Conservation (phyloP, 2,113 vertebrate genomes). For the Tragelaphus strepsiceros region DNA sequence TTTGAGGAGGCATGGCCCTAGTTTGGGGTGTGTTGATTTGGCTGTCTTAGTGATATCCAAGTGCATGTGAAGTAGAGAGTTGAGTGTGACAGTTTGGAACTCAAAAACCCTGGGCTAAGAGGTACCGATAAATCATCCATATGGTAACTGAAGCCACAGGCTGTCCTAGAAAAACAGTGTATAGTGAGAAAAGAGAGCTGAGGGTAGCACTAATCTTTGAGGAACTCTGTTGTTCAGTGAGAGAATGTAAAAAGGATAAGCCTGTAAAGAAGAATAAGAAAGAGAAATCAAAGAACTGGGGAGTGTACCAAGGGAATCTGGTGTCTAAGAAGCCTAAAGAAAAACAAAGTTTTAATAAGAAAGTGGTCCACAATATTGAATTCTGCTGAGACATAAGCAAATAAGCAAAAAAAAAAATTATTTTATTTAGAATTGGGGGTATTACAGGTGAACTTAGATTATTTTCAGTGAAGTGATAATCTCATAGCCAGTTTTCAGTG, state of each 20-base stretch:
- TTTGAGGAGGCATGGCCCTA: not conserved
- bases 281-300: not conserved
- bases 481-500: not conserved
- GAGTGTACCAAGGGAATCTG: not conserved
- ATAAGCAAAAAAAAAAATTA: not conserved
- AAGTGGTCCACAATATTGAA: not conserved
- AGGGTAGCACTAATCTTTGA: not conserved
- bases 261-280: not conserved
- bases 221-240: not conserved
- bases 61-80: not conserved
- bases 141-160: not conserved
- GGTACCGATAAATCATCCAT: not conserved
- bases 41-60: not conserved
- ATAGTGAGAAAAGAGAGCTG: not conserved
- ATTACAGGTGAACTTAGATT: not conserved
- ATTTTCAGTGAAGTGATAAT: not conserved
- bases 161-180: not conserved
- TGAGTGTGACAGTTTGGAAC: not conserved
- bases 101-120: not conserved
- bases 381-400: not conserved
- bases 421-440: not conserved
- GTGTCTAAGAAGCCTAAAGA: not conserved
- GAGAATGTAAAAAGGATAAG: not conserved
- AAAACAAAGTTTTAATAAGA: not conserved
- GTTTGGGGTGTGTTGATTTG: not conserved